phyloP scores from a whole-genome alignment of 1,140 invertebrate genomes.

The Aporrectodea caliginosa region DNA sequence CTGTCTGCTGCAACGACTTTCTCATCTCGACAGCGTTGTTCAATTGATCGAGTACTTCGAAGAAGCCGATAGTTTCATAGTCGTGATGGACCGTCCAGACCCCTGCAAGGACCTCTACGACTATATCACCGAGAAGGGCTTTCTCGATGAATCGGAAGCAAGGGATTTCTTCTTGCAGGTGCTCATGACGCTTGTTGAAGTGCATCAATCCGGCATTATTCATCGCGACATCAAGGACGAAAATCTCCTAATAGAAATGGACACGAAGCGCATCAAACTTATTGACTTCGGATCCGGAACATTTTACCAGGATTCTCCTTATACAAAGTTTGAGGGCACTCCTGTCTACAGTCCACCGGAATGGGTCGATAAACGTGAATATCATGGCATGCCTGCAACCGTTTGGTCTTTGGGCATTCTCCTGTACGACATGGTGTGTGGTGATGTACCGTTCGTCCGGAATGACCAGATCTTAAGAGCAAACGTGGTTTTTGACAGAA shows the following conservation, averaged over 20 bases:
- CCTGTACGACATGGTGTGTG: conserved; percentile 68
- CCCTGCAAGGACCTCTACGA: conserved; percentile 66
- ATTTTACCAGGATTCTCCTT: conserved; percentile 61
- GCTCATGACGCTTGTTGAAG: conserved; percentile 50
- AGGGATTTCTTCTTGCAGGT: conserved; percentile 60
- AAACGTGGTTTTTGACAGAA: conserved; percentile 17
- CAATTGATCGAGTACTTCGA: conserved; percentile 64
- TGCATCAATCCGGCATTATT: conserved; percentile 55
- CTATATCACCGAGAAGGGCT: conserved; percentile 64
- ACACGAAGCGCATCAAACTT: conserved; percentile 59
- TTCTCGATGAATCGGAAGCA: conserved; percentile 60
- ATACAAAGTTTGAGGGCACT: conserved; percentile 69
- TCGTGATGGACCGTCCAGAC: conserved; percentile 67
- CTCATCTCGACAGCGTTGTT: conserved; percentile 62
- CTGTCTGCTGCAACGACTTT: conserved; percentile 61
- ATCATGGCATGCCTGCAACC: conserved; percentile 63
- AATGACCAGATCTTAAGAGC: conserved; percentile 65
- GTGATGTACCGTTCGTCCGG: conserved; percentile 68
- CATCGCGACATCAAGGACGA: conserved; percentile 70
- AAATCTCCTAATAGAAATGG: conserved; percentile 65
- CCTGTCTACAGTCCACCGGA: neutral
- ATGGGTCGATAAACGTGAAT: conserved; percentile 62
- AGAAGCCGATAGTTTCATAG: conserved; percentile 59
- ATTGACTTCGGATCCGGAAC: conserved; percentile 70
- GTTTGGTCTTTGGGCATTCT: conserved; percentile 70